Evolutionary conservation across 2,113 vertebrate species (phyloP).

Genomic region (Delphinapterus leucas): DNA sequence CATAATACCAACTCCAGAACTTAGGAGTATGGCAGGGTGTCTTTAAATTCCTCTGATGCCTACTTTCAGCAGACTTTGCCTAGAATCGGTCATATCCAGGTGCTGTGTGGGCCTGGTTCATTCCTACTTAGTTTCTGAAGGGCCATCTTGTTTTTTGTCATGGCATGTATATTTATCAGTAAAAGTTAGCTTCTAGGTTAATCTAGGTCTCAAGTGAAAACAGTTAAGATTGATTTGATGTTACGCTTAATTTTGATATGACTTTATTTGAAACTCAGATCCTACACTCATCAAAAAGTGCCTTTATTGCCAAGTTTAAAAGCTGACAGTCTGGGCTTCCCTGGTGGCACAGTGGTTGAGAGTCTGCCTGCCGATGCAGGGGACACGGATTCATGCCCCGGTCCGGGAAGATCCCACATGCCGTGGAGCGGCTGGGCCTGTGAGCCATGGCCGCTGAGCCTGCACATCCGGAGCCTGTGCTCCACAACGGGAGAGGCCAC

Average conservation of each 20-base stretch:
- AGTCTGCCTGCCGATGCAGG: too few species aligned
- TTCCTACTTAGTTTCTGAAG: constrained; percentile 45
- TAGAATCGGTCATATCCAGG: not conserved
- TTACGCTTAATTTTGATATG: constrained; percentile 78
- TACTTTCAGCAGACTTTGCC: not conserved
- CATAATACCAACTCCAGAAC: not conserved
- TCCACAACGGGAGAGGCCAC: too few species aligned
- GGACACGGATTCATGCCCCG: too few species aligned
- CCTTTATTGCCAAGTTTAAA: constrained; percentile 76
- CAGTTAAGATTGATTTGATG: constrained; percentile 71
- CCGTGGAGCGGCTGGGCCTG: too few species aligned
- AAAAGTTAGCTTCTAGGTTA: constrained; percentile 57
- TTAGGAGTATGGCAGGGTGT: not conserved
- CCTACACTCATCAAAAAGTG: constrained; percentile 79
- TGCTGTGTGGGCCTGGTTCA: not conserved
- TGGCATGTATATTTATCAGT: constrained; percentile 44
- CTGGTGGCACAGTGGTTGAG: too few species aligned
- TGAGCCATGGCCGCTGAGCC: too few species aligned
- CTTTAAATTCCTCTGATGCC: not conserved
- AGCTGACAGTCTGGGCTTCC: constrained; percentile 60
- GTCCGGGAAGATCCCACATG: too few species aligned
- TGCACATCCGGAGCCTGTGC: too few species aligned
- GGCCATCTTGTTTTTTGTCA: not conserved
- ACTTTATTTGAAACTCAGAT: constrained; percentile 78
- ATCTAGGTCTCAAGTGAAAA: constrained; percentile 61